Base-by-base conservation (phyloP, 2,888 invertebrate species). In the Thereva nobilitata region DNA sequence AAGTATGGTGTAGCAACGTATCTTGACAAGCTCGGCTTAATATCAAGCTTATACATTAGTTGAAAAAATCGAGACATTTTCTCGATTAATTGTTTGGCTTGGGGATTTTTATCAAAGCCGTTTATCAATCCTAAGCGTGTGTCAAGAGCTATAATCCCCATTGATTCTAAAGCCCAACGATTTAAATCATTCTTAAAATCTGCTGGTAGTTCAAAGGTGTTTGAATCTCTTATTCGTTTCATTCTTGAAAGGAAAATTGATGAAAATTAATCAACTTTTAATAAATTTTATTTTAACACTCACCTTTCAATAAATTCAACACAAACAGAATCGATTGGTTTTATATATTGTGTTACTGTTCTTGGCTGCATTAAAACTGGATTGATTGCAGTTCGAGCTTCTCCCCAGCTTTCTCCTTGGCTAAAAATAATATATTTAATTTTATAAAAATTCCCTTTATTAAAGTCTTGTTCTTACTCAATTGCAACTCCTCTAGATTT, bases 361-460 rank as follows among this genome's bases (percentile, higher is more conserved):
- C 85, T 85, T 0, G 87, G 86, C 72, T 86, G 84, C 78, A 89
- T 79, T 76, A 89, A 80, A 38, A 86, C 82, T 64, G 86, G 86
- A 75, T 89, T 88, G 0, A 87, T 86, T 70, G 84, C 86, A 1
- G 84, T 84, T n/a, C 89, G 82, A 66, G 88, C 83, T 52, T 85
- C 82, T 35, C 86, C 84, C 89, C 89, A 89, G 71, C 85, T 78
- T 23, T 84, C 87, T 0, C 71, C 76, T 56, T 75, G 72, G 1
- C 70, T 72, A 2, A 67, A 67, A 69, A 44, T 23, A 23, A 23
- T 23, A 23, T 23, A 23, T 23, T 38, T 42, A 7, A 57, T 4
- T 12, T 42, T 23, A 23, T 23, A 2, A 23, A 23, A 1, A 40
- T n/a, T 3, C 5, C 7, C 7, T 12, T 4, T 7, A 4, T 23